Base-by-base conservation (phyloP, 2,113 vertebrate species). In the Oceanodroma tethys region DNA sequence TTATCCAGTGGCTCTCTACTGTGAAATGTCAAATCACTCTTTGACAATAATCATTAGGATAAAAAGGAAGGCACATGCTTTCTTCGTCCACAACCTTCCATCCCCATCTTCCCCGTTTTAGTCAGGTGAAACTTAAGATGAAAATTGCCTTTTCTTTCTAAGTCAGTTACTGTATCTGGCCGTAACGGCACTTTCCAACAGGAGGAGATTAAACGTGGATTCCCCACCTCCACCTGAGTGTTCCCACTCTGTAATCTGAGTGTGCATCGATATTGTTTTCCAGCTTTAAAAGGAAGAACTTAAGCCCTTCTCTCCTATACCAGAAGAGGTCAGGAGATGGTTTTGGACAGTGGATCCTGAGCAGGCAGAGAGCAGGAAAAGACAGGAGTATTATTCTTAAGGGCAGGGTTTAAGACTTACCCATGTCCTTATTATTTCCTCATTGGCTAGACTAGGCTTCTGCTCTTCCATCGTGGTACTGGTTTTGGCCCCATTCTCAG, bases 191-290 rank as follows among this genome's bases (percentile, higher is more conserved):
- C 2, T 23, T 87, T 16, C 21, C 85, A 81, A 18, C 10, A 15
- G 60, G 19, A 78, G 30, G 50, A 34, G 36, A 42, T 75, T 80
- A 45, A 67, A 63, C 27, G 36, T 56, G 58, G n/a, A 56, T n/a
- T 48, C 12, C 13, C n/a, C 34, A 10, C 3, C 20, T 60, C 34
- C 55, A 53, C 30, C n/a, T 20, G 25, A 62, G 62, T 8, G 36
- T 32, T 67, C 62, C 42, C n/a, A 27, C 25, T 34, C 56, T 62
- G 43, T 34, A 47, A 60, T 25, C 48, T 27, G 20, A 9, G n/a
- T 13, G 26, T 14, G 10, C 18, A 29, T 3, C 1, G 0, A 7
- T 52, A 36, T 40, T 73, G 45, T 23, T 43, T 17, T 0, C 34
- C 29, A 36, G 15, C 4, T 76, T 78, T 18, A 19, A 78, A 86